Base-by-base conservation (phyloP, 1,140 invertebrate genomes). In the Hormaphis cornu region DNA sequence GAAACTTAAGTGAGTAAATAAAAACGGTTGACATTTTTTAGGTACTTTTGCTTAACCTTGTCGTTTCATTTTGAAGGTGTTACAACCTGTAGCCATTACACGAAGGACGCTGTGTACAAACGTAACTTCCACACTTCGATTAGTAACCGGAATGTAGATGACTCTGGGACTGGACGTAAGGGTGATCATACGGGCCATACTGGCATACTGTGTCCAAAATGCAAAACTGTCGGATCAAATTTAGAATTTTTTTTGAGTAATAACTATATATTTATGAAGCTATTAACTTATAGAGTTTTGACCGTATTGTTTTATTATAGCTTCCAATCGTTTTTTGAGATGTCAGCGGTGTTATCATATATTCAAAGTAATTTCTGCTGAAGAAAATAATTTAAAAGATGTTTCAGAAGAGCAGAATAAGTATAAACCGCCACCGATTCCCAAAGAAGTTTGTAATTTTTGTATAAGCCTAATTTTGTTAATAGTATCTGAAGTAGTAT, bases 381-480 rank as follows among this genome's bases (percentile, higher is more conserved):
- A 66, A 46, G 59, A 66, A 66, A 66, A 66, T 33, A 66, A 48
- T 66, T 35, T 48, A 50, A 66, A 66, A 66, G 59, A 66, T 48
- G 42, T 66, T 22, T 20, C 24, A 5, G 59, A 66, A 30, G 59
- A 48, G n/a, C 40, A 66, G 16, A 66, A 48, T 50, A 66, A 66
- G 35, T 48, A 48, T 48, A 46, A 66, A 50, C 59, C 59, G 16
- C 59, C 59, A 1, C 59, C 59, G 8, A 50, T 66, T 30, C 59
- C 59, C 33, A 66, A 66, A 66, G 59, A 66, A 66, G 59, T 66
- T 3, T 48, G 42, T 30, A 56, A 7, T 56, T 35, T 14, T 26
- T 54, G 18, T 42, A 42, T 42, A 42, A 14, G 16, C 12, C 26
- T 2, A 52, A 26, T 6, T 28, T 28, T 52, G 16, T 2, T 52